Evolutionary conservation across 2,888 invertebrate species (phyloP), one percentile per base, ranked within the genome.

Genomic region (Acronicta leporina): DNA sequence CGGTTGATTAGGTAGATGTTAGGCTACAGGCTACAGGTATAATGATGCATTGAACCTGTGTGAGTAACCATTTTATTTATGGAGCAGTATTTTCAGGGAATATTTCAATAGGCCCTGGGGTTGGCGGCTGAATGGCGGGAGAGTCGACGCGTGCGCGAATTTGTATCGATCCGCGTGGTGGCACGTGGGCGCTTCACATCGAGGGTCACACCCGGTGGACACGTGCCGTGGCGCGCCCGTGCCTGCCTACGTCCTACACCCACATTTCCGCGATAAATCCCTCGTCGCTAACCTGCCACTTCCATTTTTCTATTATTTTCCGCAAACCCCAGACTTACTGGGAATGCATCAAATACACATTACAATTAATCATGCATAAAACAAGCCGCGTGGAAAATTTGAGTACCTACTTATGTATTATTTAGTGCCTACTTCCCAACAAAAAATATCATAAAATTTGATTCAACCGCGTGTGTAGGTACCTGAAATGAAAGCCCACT

Each of bases 101-200:
- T 44, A 27, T 56, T 66, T 60, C 47, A 20, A 35, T 55, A 50
- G 62, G 60, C 64, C 54, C 55, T 63, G 45, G 47, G 43, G 48
- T 65, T 58, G 78, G 77, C 78, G 73, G 75, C 78, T 68, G 65
- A 63, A 61, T 60, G 75, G 73, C 70, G 69, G 70, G 55, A 59
- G 60, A 61, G 55, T 51, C 55, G 50, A 73, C 80, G 80, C 80
- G 65, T 80, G 80, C 80, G 80, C 66, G 79, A 72, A 64, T 55
- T 49, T 64, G 27, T 69, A 69, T 68, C 79, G 80, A 73, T 68
- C 64, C 63, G 41, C 38, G 25, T 25, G 56, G 30, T 49, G 68
- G 57, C 76, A 73, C 73, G 77, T 79, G 77, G 76, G 67, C 64
- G 71, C 67, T 67, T 51, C 64, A 25, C 48, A 48, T 38, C 49